Conservation (phyloP, 2,888 invertebrate genomes). For the Cephus sareptanus region DNA sequence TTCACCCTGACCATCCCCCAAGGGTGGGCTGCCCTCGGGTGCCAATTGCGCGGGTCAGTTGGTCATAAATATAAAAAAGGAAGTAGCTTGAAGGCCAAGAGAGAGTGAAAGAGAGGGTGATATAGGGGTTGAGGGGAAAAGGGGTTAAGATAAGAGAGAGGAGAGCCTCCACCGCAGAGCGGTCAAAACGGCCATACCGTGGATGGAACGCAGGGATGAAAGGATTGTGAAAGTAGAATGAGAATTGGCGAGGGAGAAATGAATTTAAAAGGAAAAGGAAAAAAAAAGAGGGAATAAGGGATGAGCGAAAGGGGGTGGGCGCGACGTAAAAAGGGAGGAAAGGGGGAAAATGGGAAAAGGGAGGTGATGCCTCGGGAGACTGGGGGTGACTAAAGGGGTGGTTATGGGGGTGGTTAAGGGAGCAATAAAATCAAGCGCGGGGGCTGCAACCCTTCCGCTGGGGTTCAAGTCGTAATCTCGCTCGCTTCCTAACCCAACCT, state of each 20-base stretch:
- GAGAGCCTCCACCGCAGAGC: conserved; percentile 20
- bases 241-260: conserved; percentile 15
- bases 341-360: conserved; percentile 12
- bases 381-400: conserved; percentile 24
- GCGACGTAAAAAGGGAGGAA: background rate
- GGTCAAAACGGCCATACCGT: background rate
- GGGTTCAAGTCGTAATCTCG: conserved; percentile 53
- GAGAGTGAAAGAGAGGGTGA: conserved; percentile 21
- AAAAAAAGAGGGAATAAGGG: conserved; percentile 15
- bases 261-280: conserved; percentile 13
- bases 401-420: conserved; percentile 28
- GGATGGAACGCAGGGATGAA: background rate
- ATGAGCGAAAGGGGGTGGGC: conserved; percentile 18
- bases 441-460: conserved; percentile 57
- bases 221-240: conserved; percentile 22
- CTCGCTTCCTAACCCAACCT: conserved; percentile 36
- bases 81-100: conserved; percentile 31
- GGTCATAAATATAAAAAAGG: conserved; percentile 39
- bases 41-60: conserved; percentile 48
- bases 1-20: background rate
- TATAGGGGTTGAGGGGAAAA: background rate
- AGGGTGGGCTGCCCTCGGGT: background rate
- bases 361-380: conserved; percentile 11
- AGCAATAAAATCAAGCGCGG: conserved; percentile 60
- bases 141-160: background rate